Conservation (phyloP, 1,140 invertebrate genomes). For the Drosophila lini region DNA sequence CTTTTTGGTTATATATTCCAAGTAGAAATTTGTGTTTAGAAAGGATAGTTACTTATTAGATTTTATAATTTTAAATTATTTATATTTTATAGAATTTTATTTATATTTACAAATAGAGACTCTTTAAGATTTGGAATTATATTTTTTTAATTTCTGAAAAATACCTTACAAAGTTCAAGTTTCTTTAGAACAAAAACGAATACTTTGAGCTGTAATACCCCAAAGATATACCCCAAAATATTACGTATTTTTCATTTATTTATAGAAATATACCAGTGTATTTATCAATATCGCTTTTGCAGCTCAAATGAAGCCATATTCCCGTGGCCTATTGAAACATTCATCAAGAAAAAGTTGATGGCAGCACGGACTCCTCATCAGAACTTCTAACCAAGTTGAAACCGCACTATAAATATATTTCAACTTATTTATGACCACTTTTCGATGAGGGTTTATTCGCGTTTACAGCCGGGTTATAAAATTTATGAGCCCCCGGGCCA, state of each 20-base stretch:
- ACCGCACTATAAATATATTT: constrained; percentile 78
- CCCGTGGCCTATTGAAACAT: constrained; percentile 29
- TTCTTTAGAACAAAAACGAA: neutral
- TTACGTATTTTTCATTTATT: neutral
- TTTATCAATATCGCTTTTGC: neutral
- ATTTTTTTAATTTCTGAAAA: too few relatives aligned
- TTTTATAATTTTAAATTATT: neutral
- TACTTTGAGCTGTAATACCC: neutral
- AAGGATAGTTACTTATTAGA: accelerated
- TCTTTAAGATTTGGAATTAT: too few relatives aligned
- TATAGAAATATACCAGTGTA: neutral
- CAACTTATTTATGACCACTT: constrained; percentile 78
- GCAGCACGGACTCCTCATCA: constrained; percentile 20
- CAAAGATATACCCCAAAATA: neutral
- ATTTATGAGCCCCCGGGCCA: constrained; percentile 57
- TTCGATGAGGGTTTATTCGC: constrained; percentile 77
- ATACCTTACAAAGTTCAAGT: neutral
- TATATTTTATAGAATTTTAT: too few relatives aligned
- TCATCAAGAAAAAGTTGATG: constrained; percentile 51
- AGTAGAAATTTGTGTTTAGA: neutral
- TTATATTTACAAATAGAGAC: too few relatives aligned
- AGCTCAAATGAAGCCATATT: constrained; percentile 23
- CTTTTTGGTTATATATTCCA: too few relatives aligned
- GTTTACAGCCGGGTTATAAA: constrained; percentile 76
- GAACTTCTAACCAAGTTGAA: constrained; percentile 45